Evolutionary conservation across 2,797 vertebrate species (phyloP), one percentile per base, ranked within the genome.

Genomic region (Enteromius unitaeniatus): DNA sequence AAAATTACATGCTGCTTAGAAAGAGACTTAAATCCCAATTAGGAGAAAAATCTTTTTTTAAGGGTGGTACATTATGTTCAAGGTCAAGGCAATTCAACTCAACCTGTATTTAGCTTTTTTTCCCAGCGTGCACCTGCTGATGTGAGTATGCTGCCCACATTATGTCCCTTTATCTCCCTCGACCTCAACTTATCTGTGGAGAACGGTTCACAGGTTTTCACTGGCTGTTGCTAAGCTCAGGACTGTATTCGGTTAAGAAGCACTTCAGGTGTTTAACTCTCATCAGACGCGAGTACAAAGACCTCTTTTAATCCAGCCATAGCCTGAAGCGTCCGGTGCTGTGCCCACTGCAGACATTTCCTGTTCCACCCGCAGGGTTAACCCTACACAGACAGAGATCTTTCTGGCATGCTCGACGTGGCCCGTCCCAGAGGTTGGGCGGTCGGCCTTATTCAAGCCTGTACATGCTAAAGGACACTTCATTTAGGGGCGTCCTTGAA

Each of bases 281-380:
- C 58, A 26, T 80, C 58, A 31, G 80, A 82, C 42, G 15, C 88
- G 84, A 93, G 91, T 34, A 93, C 92, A 94, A 92, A 93, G 89
- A 92, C 83, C 68, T 86, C 86, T 83, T 90, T 94, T 91, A 93
- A 91, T 87, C 86, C 11, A 17, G 19, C 86, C n/a, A 4, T 84
- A 84, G 85, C 88, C 88, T 55, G 3, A 58, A 69, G 87, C 87
- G 67, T 17, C 13, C 14, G 19, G 87, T 81, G 81, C 65, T 6
- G 51, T 88, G 89, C 90, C 88, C 87, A 37, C 47, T 47, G 86
- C 89, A 88, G 89, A 85, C 87, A 90, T 93, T 94, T 94, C 94
- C 94, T 94, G 94, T 91, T 86, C 92, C 93, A 91, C 93, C 92
- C 78, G 69, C 40, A 87, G 78, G 67, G 69, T 90, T 65, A 88